Evolutionary conservation across 2,113 vertebrate genomes (phyloP).

Genomic region (Nipponia nippon): DNA sequence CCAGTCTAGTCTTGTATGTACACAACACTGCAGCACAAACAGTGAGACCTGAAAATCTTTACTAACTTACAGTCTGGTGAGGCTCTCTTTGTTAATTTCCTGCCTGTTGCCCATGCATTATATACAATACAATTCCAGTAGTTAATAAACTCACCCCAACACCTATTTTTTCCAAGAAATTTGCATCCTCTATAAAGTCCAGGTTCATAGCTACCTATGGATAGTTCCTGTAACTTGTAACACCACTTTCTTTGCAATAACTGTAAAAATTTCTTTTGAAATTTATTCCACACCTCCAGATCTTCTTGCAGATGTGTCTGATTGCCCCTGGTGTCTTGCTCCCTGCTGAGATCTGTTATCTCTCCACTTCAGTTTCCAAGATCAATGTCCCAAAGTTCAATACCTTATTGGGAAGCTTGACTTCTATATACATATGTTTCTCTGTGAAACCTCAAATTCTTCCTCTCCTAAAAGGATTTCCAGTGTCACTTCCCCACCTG

Average conservation of each 20-base stretch:
- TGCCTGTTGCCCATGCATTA: neutral
- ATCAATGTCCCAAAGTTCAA: neutral
- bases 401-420: neutral
- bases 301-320: neutral
- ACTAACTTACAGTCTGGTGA: neutral
- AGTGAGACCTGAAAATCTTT: neutral
- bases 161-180: neutral
- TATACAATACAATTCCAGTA: neutral
- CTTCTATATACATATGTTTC: neutral
- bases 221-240: neutral
- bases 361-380: neutral
- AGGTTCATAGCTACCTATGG: neutral
- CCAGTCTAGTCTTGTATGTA: no score
- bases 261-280: neutral
- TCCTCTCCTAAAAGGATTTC: neutral
- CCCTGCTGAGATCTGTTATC: neutral
- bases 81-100: neutral
- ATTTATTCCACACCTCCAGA: neutral
- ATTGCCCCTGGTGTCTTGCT: neutral
- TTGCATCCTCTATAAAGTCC: neutral
- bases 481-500: neutral
- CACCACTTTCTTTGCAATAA: neutral
- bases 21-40: neutral
- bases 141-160: neutral
- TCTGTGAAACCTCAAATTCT: neutral